These are phyloP conservation scores for Pterostichus madidus DNA, from an alignment of 2,888 invertebrate species.

Conservation along the genomic window DNA sequence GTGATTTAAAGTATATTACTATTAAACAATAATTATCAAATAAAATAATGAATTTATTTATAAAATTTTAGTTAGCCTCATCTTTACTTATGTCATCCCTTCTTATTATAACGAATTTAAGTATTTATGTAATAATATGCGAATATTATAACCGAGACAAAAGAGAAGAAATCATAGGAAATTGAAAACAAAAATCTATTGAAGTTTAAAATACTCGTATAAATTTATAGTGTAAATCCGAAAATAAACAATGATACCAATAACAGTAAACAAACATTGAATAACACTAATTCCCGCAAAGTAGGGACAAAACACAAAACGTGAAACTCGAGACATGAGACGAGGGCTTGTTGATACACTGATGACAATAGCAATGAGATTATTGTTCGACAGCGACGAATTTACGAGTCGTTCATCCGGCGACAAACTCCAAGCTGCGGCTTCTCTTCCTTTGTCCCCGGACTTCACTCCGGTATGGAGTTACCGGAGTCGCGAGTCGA, in stretches of 20 bases:
- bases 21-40: no score
- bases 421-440: conserved; percentile 21
- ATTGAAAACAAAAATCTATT: no score
- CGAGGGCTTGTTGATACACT: conserved; percentile 42
- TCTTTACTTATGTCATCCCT: no score
- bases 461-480: neutral
- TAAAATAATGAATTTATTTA: no score
- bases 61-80: no score
- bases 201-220: no score
- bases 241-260: conserved; percentile 1
- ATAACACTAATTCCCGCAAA: conserved; percentile 21
- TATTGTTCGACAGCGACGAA: conserved; percentile 47
- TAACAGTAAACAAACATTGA: neutral
- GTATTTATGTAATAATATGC: no score
- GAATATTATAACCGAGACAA: no score
- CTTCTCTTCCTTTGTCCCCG: conserved; percentile 42
- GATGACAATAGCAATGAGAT: conserved; percentile 62
- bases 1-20: no score
- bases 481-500: conserved; percentile 1
- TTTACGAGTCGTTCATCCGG: conserved; percentile 54
- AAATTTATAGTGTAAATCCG: no score
- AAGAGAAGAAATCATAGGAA: no score
- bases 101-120: no score
- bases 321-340: neutral
- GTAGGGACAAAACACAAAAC: conserved; percentile 21